Base-by-base conservation (phyloP, 2,113 vertebrate genomes). In the Eptesicus fuscus region DNA sequence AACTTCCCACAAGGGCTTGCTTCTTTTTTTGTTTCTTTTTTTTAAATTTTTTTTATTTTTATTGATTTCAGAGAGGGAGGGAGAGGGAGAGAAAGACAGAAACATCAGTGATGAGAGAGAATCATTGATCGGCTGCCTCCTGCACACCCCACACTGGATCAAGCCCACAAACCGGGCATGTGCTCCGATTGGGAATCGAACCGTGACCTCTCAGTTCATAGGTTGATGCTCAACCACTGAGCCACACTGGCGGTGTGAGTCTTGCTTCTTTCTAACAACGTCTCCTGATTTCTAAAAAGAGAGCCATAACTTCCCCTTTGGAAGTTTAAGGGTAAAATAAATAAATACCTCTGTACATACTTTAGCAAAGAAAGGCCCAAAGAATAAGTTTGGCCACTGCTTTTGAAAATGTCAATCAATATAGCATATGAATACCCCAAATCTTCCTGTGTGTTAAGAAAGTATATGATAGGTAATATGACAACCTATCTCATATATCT, bases 261-360 rank as follows among this genome's bases (percentile, higher is more conserved):
- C 59, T 88, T 67, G 9, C 32, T 90, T 92, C 79, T 85, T 92
- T 71, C 63, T 47, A n/a, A 61, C n/a, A 87, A 9, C 35, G 59
- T n/a, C 35, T 86, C 47, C 42, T 53, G 74, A 51, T 37, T 79
- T 89, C 49, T 53, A 77, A 83, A 35, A 88, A 40, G 22, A 90
- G 18, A 93, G 61, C 6, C 9, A 3, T 53, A 20, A 20, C 4
- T 59, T 49, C 14, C 53, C 28, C 22, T 77, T 74, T 88, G 9
- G 53, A 96, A 85, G 40, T 82, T 56, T 67, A 78, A 95, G 56
- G 51, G 11, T 42, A 14, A 85, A 93, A 86, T 18, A 85, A 95
- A 86, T 18, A 49, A 85, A 83, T 59, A 76, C 1, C 25, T 88
- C 73, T 82, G 76, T 61, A 76, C 5, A 14, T 22, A 77, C 25